phyloP scores from a whole-genome alignment of 2,888 invertebrate genomes.

The Syrphus vitripennis region DNA sequence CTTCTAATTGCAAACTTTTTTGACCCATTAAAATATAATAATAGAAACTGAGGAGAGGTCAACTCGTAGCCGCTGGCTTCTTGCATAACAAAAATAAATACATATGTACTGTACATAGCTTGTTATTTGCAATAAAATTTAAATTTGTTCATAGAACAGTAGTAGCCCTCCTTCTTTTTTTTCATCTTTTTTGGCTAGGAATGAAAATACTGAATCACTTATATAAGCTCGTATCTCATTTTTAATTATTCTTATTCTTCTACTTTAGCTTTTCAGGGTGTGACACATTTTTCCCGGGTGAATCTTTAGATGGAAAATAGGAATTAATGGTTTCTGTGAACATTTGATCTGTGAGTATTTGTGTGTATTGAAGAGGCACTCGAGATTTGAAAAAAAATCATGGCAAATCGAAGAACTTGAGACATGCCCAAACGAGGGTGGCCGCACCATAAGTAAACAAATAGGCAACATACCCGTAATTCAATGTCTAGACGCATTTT shows the following conservation, averaged over 20 bases:
- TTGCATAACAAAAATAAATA: too few species aligned
- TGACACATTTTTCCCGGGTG: background rate
- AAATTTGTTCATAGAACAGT: background rate
- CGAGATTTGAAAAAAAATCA: background rate
- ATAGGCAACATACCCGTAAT: background rate
- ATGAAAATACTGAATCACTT: background rate
- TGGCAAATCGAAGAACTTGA: background rate
- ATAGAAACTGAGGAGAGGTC: too few species aligned
- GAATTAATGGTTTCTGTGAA: background rate
- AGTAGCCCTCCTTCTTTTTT: too few species aligned
- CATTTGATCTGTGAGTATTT: background rate
- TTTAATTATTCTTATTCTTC: background rate
- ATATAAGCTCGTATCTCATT: conserved; percentile 11
- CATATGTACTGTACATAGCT: too few species aligned
- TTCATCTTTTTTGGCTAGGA: too few species aligned
- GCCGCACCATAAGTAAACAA: background rate
- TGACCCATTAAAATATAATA: too few species aligned
- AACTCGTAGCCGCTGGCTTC: too few species aligned
- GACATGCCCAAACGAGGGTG: background rate
- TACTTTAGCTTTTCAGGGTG: background rate
- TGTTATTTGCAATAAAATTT: background rate
- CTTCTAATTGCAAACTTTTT: too few species aligned
- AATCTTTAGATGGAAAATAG: background rate
- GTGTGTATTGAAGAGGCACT: background rate
- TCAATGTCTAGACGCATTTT: conserved; percentile 15